These are phyloP conservation scores for Chlorodrepanis virens DNA, from an alignment of 2,113 vertebrate species.

Conservation along the genomic window DNA sequence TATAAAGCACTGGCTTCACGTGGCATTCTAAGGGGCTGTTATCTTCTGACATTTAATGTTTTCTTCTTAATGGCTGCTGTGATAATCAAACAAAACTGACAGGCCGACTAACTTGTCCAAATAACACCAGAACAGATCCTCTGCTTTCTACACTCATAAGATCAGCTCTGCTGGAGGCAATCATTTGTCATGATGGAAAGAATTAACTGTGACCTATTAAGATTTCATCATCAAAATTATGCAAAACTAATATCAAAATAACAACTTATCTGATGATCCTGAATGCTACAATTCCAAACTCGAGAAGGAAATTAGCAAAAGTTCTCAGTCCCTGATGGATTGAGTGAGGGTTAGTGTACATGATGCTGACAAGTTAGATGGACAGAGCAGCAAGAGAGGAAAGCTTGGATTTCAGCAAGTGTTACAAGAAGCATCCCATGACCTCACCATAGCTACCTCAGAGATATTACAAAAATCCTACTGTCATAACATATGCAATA, in stretches of 20 bases:
- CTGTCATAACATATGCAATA: rapidly evolving
- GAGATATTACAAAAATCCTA: neutral
- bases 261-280: neutral
- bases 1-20: neutral
- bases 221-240: neutral
- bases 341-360: neutral
- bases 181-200: neutral
- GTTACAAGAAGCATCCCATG: neutral
- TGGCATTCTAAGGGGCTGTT: neutral
- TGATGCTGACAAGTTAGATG: neutral
- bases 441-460: neutral
- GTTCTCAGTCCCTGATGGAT: neutral
- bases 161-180: neutral
- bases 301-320: neutral
- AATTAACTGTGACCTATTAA: slow-evolving; percentile 6
- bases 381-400: neutral
- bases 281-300: neutral
- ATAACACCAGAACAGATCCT: neutral
- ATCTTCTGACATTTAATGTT: slow-evolving; percentile 38
- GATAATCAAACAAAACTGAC: slow-evolving; percentile 39
- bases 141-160: neutral
- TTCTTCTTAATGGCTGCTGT: slow-evolving; percentile 9
- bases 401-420: neutral
- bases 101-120: slow-evolving; percentile 19
- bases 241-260: neutral